Percentiles rank a stretch among this genome's conserved stretches.
phyloP scores from a whole-genome alignment of 2,113 vertebrate species.

The Lycaon pictus region DNA sequence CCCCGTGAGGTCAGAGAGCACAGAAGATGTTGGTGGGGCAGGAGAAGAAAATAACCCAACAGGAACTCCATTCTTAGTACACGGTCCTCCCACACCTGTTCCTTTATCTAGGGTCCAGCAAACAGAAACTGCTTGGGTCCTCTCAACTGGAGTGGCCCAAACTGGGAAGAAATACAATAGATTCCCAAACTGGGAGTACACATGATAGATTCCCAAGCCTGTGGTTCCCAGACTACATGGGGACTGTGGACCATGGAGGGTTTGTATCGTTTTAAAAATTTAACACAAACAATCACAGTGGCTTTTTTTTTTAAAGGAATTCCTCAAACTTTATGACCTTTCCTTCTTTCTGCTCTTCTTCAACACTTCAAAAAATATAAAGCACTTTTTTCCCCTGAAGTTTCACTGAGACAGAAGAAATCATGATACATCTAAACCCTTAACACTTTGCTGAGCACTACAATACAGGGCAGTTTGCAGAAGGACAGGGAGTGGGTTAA shows the following conservation, averaged over 20 bases:
- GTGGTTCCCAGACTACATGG: not conserved
- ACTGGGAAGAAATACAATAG: not conserved
- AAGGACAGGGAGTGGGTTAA: not conserved
- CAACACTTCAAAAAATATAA: not conserved
- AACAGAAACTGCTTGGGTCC: not conserved
- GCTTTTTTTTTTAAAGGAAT: not conserved
- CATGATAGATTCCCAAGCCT: not conserved
- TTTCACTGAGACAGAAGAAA: not conserved
- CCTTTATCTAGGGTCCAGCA: not conserved
- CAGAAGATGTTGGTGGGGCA: not conserved
- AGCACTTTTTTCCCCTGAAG: not conserved
- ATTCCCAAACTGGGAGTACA: not conserved
- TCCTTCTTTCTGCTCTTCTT: not conserved
- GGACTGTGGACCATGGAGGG: not conserved
- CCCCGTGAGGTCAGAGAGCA: not conserved
- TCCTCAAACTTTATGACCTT: not conserved
- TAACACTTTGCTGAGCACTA: not conserved
- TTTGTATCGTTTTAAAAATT: not conserved
- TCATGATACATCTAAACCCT: not conserved
- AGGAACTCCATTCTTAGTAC: not conserved
- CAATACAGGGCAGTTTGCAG: not conserved
- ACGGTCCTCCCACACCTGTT: rapidly evolving
- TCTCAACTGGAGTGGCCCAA: not conserved
- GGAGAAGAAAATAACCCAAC: not conserved
- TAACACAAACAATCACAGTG: not conserved